phyloP scores from a whole-genome alignment of 2,888 invertebrate genomes.

The Napeogenes sylphis region DNA sequence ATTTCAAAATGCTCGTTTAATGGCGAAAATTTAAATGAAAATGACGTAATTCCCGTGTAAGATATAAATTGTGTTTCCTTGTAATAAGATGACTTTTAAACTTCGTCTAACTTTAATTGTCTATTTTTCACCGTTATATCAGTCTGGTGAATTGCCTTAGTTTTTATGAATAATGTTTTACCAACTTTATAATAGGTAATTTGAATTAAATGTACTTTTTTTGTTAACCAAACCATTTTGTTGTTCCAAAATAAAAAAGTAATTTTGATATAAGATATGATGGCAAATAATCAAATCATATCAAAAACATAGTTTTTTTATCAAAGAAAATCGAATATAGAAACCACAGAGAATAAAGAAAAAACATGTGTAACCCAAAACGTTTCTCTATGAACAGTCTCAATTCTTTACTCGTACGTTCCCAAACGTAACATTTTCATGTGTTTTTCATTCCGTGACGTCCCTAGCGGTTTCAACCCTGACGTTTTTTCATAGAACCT shows the following conservation, averaged over 20 bases:
- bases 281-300: neutral
- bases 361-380: slow-evolving; percentile 8
- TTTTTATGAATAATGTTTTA: slow-evolving; percentile 6
- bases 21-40: slow-evolving; percentile 58
- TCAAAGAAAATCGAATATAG: too few species aligned
- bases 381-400: slow-evolving; percentile 3
- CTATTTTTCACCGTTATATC: slow-evolving; percentile 28
- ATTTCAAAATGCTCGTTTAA: slow-evolving; percentile 1
- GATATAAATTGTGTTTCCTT: slow-evolving; percentile 62
- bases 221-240: neutral
- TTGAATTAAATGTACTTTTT: neutral
- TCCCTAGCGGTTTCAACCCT: slow-evolving; percentile 44
- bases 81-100: slow-evolving; percentile 64
- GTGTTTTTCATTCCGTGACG: slow-evolving; percentile 33
- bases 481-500: slow-evolving; percentile 47
- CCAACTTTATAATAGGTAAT: slow-evolving; percentile 12
- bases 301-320: neutral
- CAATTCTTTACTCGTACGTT: slow-evolving; percentile 40
- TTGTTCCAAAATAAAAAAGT: neutral
- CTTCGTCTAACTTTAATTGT: slow-evolving; percentile 60
- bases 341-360: slow-evolving; percentile 23
- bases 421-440: slow-evolving; percentile 44
- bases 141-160: slow-evolving; percentile 10
- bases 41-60: slow-evolving; percentile 57
- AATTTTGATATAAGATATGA: neutral